Percentiles rank a stretch among this genome's conserved stretches.
Evolutionary conservation across 2,888 invertebrate species (phyloP).

Genomic region (Drosophila aldrichi): DNA sequence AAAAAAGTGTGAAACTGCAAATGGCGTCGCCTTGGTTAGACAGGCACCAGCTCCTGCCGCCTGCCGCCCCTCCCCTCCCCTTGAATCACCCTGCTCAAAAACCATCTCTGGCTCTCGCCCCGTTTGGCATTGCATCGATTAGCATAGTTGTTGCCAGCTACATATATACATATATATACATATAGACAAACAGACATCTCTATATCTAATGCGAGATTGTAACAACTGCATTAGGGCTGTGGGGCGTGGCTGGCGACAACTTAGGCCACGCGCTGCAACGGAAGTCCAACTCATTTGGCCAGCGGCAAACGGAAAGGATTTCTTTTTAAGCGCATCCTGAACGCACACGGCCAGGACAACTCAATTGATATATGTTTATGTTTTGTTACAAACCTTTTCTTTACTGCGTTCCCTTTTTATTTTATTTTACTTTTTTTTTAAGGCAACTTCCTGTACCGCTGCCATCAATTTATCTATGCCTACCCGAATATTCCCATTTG

Average conservation of each 20-base stretch:
- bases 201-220: slow-evolving; percentile 8
- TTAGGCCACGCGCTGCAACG: slow-evolving; percentile 73
- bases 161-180: slow-evolving; percentile 19
- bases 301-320: slow-evolving; percentile 74
- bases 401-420: background rate
- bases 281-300: slow-evolving; percentile 79
- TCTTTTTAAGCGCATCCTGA: slow-evolving; percentile 80
- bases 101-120: slow-evolving; percentile 64
- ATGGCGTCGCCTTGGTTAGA: slow-evolving; percentile 78
- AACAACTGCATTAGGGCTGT: slow-evolving; percentile 72
- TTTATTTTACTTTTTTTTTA: slow-evolving; percentile 42
- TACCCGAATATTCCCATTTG: slow-evolving; percentile 42
- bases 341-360: slow-evolving; percentile 70
- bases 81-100: background rate
- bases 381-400: slow-evolving; percentile 6
- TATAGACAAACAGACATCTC: slow-evolving; percentile 2
- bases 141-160: slow-evolving; percentile 71
- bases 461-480: slow-evolving; percentile 47
- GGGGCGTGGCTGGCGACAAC: slow-evolving; percentile 52
- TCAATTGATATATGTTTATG: slow-evolving; percentile 57
- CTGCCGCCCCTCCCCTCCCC: background rate
- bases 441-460: slow-evolving; percentile 57
- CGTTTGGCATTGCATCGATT: slow-evolving; percentile 71
- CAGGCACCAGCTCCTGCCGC: slow-evolving; percentile 24
- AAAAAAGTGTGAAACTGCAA: slow-evolving; percentile 80